Evolutionary conservation across 1,140 invertebrate species (phyloP), one percentile per base, ranked within the genome.

Genomic region (Tetragonula clypearis): DNA sequence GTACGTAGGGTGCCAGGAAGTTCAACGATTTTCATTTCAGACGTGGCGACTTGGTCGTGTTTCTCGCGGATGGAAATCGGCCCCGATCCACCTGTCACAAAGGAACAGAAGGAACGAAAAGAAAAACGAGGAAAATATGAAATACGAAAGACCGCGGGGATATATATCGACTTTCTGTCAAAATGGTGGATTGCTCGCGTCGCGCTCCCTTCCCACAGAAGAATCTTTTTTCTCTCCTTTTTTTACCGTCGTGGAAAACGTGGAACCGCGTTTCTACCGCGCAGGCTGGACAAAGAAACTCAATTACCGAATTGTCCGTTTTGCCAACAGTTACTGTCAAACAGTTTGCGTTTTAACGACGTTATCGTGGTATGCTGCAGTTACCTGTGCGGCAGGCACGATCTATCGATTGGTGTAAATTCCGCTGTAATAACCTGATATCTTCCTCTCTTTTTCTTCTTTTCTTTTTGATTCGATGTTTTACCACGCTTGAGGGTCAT

Each of bases 81-180:
- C 62, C 41, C 55, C 53, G 23, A 9, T 21, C 15, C 19, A n/a
- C 26, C 30, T 19, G 60, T 79, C 76, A 58, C 56, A 62, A 14
- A n/a, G 23, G 23, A 62, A 49, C 41, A 49, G 8, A 49, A 49
- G 8, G 41, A 9, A 49, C 41, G 6, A 49, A 49, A 49, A 8
- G 41, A 49, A 49, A 49, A 49, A 49, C 6, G 12, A 62, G 30
- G 41, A 11, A 26, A 1, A n/a, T 4, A 8, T 5, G 66, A 41
- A 69, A 76, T 81, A 84, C 75, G 74, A 30, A 78, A 73, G 62
- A 81, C 55, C 49, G 26, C 30, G 30, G 65, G 49, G 53, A n/a
- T 26, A 35, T 6, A 1, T 88, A 88, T 89, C 87, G 82, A 56
- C 23, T 88, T 77, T 79, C 75, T 71, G 84, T 86, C 87, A 74